These are phyloP conservation scores for Cyprinodon tularosa DNA, from an alignment of 2,113 vertebrate genomes.

Conservation along the genomic window DNA sequence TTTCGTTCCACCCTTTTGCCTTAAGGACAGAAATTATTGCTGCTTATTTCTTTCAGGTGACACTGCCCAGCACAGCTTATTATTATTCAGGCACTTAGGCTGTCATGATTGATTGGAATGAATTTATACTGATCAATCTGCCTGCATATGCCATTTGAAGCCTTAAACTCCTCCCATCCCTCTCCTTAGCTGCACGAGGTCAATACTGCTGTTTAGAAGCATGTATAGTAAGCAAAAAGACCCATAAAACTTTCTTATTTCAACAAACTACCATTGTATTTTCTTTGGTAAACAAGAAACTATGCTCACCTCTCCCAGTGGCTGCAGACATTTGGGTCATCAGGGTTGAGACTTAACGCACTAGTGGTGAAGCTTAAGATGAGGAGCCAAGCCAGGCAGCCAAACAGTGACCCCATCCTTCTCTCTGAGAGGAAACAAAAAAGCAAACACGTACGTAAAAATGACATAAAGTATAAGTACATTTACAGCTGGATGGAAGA, in stretches of 20 bases:
- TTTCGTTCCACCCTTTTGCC: conserved; percentile 69
- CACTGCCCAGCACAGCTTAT: conserved; percentile 74
- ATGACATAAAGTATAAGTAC: neutral
- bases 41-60: conserved; percentile 80
- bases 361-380: conserved; percentile 75
- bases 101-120: conserved; percentile 75
- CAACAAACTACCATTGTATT: conserved; percentile 6
- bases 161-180: conserved; percentile 79
- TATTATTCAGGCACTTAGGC: conserved; percentile 78
- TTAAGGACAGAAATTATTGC: conserved; percentile 68
- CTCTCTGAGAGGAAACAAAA: conserved; percentile 54
- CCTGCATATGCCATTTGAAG: conserved; percentile 90
- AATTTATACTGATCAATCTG: conserved; percentile 86
- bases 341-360: conserved; percentile 87
- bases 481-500: neutral
- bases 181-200: conserved; percentile 55
- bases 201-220: conserved; percentile 46
- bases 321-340: conserved; percentile 98
- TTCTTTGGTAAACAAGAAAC: conserved; percentile 4
- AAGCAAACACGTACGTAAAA: conserved; percentile 11
- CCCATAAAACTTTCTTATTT: neutral
- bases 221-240: neutral
- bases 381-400: conserved; percentile 72
- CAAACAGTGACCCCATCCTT: conserved; percentile 78
- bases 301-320: conserved; percentile 96